A percentile compares a stretch with the other conserved stretches of the same genome.
Conservation (phyloP, 2,888 invertebrate species). For the Euplagia quadripunctaria region DNA sequence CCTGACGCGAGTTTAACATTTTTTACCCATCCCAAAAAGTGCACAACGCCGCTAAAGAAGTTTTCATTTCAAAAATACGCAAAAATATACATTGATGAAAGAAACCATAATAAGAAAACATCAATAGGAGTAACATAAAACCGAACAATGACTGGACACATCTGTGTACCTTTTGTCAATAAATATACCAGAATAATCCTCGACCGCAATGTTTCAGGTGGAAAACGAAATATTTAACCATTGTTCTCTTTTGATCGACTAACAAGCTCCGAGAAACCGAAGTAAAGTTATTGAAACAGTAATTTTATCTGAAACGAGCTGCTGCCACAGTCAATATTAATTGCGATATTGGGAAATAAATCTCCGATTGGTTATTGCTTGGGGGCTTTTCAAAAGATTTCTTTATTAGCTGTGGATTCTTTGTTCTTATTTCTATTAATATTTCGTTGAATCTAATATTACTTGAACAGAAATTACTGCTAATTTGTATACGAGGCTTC, state of each 20-base stretch:
- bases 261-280: slow-evolving; percentile 3
- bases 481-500: not conserved
- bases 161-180: not conserved
- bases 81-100: not conserved
- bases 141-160: not conserved
- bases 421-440: slow-evolving; percentile 1
- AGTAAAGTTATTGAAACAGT: slow-evolving; percentile 12
- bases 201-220: not conserved
- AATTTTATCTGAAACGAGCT: not conserved
- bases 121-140: not conserved
- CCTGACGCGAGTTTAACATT: too few relatives aligned
- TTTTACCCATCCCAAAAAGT: too few relatives aligned
- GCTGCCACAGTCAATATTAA: slow-evolving; percentile 13
- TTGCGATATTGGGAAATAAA: slow-evolving; percentile 4
- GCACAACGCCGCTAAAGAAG: too few relatives aligned
- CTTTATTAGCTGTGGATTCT: not conserved
- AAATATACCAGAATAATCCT: not conserved
- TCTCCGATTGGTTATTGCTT: not conserved
- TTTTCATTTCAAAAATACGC: too few relatives aligned
- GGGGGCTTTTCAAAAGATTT: not conserved
- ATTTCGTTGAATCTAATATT: not conserved
- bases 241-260: slow-evolving; percentile 11
- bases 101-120: not conserved
- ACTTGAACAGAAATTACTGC: not conserved
- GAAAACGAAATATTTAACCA: slow-evolving; percentile 1